A percentile compares a stretch with the other conserved stretches of the same genome.
phyloP scores from a whole-genome alignment of 2,888 invertebrate species.

The Phorcus lineatus region DNA sequence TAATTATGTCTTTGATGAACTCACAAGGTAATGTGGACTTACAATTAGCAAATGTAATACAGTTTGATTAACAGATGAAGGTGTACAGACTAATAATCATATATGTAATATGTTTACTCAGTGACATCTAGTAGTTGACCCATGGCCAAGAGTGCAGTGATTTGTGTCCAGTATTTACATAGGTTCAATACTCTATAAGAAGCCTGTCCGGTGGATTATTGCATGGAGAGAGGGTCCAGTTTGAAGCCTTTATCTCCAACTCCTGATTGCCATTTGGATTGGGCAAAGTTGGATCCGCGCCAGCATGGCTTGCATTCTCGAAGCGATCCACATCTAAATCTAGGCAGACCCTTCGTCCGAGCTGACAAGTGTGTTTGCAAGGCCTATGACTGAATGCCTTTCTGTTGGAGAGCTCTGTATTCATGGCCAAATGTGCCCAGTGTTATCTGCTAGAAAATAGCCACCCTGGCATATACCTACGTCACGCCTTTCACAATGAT shows the following conservation, averaged over 20 bases:
- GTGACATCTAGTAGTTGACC: no score
- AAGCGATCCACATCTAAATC: background rate
- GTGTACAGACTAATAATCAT: no score
- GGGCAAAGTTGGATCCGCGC: background rate
- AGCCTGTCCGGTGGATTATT: no score
- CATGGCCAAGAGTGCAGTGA: no score
- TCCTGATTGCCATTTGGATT: slow-evolving; percentile 13
- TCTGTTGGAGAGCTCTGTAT: slow-evolving; percentile 6
- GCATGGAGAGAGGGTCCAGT: background rate
- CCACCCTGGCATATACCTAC: slow-evolving; percentile 5
- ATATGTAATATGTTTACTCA: no score
- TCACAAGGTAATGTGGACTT: no score
- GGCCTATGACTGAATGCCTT: slow-evolving; percentile 12
- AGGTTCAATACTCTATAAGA: no score
- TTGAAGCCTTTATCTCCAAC: background rate
- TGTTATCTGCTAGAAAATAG: background rate
- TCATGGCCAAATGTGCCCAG: background rate
- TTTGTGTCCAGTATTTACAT: no score
- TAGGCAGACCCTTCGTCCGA: background rate
- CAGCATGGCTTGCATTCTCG: slow-evolving; percentile 10
- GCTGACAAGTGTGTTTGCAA: slow-evolving; percentile 15
- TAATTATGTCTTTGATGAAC: no score
- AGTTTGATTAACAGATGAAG: no score
- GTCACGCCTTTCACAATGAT: slow-evolving; percentile 20
- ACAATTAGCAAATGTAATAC: no score